phyloP scores from a whole-genome alignment of 2,113 vertebrate species.

The Ploceus nigricollis region DNA sequence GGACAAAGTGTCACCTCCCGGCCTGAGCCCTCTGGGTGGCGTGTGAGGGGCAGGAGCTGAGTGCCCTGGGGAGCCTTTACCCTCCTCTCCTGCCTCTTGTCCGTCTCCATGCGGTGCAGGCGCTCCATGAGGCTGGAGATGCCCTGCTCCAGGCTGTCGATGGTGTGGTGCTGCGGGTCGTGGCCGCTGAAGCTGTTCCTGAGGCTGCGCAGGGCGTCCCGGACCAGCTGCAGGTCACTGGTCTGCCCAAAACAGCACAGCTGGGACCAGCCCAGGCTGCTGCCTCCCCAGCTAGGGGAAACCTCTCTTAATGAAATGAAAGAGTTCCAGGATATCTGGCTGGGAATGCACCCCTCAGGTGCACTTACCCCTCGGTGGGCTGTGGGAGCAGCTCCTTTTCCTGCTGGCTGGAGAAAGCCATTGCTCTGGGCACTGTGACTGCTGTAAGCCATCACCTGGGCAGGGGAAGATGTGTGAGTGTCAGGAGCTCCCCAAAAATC shows the following conservation, averaged over 20 bases:
- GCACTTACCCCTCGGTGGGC: slow-evolving; percentile 78
- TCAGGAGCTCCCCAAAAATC: background rate
- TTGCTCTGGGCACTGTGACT: slow-evolving; percentile 80
- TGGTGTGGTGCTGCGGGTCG: slow-evolving; percentile 94
- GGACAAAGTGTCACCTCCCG: background rate
- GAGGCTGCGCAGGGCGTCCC: slow-evolving; percentile 89
- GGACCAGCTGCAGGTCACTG: slow-evolving; percentile 90
- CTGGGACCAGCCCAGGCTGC: background rate
- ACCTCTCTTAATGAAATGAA: background rate
- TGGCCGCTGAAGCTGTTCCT: slow-evolving; percentile 92
- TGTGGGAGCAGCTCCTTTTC: slow-evolving; percentile 71
- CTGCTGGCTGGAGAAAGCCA: slow-evolving; percentile 77
- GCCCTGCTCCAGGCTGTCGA: slow-evolving; percentile 97
- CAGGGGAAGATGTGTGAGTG: background rate
- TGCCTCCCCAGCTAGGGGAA: background rate
- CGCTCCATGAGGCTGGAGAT: slow-evolving; percentile 91
- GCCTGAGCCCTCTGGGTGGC: background rate
- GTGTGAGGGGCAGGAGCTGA: background rate
- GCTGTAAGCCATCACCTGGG: slow-evolving; percentile 63
- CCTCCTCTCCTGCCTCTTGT: slow-evolving; percentile 80
- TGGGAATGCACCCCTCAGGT: background rate
- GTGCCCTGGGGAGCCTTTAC: background rate
- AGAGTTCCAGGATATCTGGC: background rate
- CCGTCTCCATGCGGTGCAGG: slow-evolving; percentile 79
- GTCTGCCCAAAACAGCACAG: slow-evolving; percentile 66